Conservation (phyloP, 1,140 invertebrate genomes). For the Antheraea pernyi region DNA sequence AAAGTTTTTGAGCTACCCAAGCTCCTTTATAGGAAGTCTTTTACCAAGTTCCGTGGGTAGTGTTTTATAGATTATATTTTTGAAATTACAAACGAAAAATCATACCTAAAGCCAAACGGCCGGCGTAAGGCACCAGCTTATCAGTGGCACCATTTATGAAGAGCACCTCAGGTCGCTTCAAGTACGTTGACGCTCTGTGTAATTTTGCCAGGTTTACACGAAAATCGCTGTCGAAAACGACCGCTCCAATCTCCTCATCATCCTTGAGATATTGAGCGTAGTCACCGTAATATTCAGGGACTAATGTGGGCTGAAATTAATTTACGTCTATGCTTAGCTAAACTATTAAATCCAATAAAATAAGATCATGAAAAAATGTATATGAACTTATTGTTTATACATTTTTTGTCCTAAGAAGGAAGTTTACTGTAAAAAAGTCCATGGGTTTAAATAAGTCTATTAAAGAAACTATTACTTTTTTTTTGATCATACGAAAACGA, state of each 20-base stretch:
- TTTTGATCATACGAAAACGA: too few species aligned
- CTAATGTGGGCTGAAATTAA: constrained; percentile 43
- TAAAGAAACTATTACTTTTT: too few species aligned
- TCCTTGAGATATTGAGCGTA: constrained; percentile 55
- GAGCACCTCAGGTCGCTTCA: constrained; percentile 69
- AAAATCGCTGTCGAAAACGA: constrained; percentile 78
- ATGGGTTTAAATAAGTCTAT: too few species aligned
- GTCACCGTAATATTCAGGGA: constrained; percentile 51
- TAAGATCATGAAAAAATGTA: too few species aligned
- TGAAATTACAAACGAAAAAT: not conserved
- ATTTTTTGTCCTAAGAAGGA: too few species aligned
- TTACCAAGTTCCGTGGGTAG: too few species aligned
- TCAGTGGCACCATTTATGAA: constrained; percentile 75
- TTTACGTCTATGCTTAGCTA: not conserved
- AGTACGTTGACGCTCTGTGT: constrained; percentile 70
- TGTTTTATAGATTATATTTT: too few species aligned
- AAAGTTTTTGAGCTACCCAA: too few species aligned
- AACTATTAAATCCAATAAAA: not conserved
- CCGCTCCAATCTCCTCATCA: constrained; percentile 72
- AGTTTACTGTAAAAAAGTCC: too few species aligned
- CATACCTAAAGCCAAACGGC: constrained; percentile 46
- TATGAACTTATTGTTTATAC: too few species aligned
- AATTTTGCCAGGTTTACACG: constrained; percentile 70
- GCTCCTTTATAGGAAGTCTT: too few species aligned
- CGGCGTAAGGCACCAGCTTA: constrained; percentile 54